Conservation (phyloP, 2,113 vertebrate genomes). For the Phocoena sinus region DNA sequence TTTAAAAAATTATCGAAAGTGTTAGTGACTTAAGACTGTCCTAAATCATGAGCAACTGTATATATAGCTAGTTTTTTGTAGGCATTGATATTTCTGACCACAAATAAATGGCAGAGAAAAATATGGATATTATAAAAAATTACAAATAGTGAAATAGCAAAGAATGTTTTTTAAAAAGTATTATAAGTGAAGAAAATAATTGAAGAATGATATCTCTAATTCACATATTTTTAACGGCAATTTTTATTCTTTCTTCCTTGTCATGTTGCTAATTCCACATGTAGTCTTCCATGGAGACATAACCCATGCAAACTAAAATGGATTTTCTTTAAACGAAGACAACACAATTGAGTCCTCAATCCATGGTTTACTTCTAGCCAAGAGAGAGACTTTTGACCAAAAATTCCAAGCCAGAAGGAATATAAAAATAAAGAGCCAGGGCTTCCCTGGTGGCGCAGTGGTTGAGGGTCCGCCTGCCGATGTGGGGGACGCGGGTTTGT, state of each 20-base stretch:
- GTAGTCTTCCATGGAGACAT: neutral
- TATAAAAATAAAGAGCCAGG: conserved; percentile 9
- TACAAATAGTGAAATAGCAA: neutral
- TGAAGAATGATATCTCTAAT: neutral
- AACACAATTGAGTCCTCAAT: neutral
- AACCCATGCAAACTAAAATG: conserved; percentile 26
- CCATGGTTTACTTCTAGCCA: neutral
- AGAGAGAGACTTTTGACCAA: neutral
- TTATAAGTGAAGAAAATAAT: neutral
- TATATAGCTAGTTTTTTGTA: neutral
- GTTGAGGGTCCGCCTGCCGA: too few relatives aligned
- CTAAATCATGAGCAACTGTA: neutral
- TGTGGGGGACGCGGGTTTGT: too few relatives aligned
- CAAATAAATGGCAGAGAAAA: neutral
- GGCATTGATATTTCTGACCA: neutral
- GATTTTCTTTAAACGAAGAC: conserved; percentile 32
- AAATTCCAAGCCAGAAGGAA: conserved; percentile 25
- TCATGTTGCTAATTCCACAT: neutral
- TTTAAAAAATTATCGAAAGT: neutral
- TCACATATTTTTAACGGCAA: neutral
- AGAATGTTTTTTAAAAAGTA: neutral
- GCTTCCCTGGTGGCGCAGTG: too few relatives aligned
- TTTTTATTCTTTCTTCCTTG: conserved; percentile 25
- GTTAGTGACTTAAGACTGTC: neutral
- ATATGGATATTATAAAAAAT: neutral